Evolutionary conservation across 2,888 invertebrate species (phyloP).

Genomic region (Sphaerophoria taeniata): DNA sequence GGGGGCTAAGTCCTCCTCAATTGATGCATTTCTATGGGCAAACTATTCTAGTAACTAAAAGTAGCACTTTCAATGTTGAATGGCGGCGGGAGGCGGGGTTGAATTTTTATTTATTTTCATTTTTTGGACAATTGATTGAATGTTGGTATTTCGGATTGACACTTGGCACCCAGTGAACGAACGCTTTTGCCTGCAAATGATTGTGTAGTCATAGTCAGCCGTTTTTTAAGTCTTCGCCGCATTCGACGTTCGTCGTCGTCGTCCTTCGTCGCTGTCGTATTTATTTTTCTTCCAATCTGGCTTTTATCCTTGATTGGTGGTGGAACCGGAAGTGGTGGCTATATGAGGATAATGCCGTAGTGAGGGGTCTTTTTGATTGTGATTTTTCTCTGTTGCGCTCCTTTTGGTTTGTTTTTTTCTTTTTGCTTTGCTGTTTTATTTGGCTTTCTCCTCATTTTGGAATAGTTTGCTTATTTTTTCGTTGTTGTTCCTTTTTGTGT

Average conservation of each 20-base stretch:
- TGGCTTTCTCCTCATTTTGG: slow-evolving; percentile 49
- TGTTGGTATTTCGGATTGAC: slow-evolving; percentile 74
- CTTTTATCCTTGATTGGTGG: slow-evolving; percentile 67
- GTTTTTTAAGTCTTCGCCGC: slow-evolving; percentile 65
- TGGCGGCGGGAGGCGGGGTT: not conserved
- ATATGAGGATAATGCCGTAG: slow-evolving; percentile 5
- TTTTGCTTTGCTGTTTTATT: slow-evolving; percentile 43
- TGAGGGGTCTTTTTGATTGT: slow-evolving; percentile 9
- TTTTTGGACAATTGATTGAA: slow-evolving; percentile 73
- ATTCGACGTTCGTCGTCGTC: slow-evolving; percentile 22
- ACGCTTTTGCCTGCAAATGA: slow-evolving; percentile 42
- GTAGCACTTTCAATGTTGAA: slow-evolving; percentile 16
- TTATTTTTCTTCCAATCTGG: slow-evolving; percentile 69
- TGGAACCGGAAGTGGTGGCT: slow-evolving; percentile 16
- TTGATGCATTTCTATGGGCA: slow-evolving; percentile 53
- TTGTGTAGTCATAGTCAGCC: slow-evolving; percentile 71
- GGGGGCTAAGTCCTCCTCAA: slow-evolving; percentile 58
- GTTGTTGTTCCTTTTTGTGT: slow-evolving; percentile 22
- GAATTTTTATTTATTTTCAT: slow-evolving; percentile 61
- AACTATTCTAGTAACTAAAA: slow-evolving; percentile 56
- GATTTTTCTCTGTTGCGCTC: slow-evolving; percentile 70
- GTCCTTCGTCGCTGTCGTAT: slow-evolving; percentile 54
- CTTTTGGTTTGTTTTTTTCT: slow-evolving; percentile 35
- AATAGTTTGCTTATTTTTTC: slow-evolving; percentile 32
- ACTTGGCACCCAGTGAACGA: slow-evolving; percentile 71